Conservation (phyloP, 2,888 invertebrate species). For the Lathronympha strigana region DNA sequence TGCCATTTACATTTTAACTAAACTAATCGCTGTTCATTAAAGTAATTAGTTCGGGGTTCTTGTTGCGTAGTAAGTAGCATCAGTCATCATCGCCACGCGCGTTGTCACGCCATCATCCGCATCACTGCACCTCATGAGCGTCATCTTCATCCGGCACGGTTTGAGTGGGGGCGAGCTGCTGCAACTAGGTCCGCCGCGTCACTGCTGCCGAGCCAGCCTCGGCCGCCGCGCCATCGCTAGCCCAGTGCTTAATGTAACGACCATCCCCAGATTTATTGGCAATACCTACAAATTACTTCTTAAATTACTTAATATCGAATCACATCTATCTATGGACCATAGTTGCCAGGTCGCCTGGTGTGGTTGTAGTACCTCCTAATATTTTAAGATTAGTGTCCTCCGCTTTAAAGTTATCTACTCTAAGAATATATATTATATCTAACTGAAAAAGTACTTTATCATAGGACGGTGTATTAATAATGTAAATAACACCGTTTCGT, state of each 20-base stretch:
- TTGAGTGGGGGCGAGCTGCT: constrained; percentile 75
- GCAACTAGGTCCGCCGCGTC: constrained; percentile 48
- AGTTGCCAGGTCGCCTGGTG: constrained; percentile 72
- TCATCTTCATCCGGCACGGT: constrained; percentile 77
- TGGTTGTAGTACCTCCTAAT: constrained; percentile 76
- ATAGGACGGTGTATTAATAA: constrained; percentile 64
- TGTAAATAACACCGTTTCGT: constrained; percentile 70
- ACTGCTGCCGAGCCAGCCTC: not conserved
- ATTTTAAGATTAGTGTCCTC: constrained; percentile 66
- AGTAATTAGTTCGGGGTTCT: constrained; percentile 64
- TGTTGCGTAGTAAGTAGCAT: constrained; percentile 68
- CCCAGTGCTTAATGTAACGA: constrained; percentile 26
- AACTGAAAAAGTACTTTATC: constrained; percentile 54
- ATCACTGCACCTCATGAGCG: constrained; percentile 76
- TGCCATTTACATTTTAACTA: constrained; percentile 73
- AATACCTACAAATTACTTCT: constrained; percentile 40
- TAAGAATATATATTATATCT: constrained; percentile 65
- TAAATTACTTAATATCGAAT: constrained; percentile 28
- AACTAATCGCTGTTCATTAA: constrained; percentile 60
- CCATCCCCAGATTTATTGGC: constrained; percentile 28
- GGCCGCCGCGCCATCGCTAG: constrained; percentile 6
- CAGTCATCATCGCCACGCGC: constrained; percentile 51
- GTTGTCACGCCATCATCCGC: constrained; percentile 75
- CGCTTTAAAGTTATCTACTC: constrained; percentile 63
- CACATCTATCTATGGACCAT: constrained; percentile 47